These are phyloP conservation scores for Psilanteris sp. DNA, from an alignment of 1,140 invertebrate genomes.

Conservation along the genomic window DNA sequence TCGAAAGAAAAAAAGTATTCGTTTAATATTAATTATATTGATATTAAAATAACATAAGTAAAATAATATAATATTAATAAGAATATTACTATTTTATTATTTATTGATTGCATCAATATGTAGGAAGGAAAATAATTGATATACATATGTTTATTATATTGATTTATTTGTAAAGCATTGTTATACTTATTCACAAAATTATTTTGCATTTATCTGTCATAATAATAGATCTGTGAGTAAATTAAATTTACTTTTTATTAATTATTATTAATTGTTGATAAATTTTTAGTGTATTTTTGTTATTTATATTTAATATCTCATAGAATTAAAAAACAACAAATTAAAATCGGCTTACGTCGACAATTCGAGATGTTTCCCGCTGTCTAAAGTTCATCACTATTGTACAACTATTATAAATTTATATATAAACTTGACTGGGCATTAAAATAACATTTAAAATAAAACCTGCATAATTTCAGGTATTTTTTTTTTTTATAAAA, in stretches of 20 bases:
- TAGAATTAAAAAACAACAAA: slow-evolving; percentile 5
- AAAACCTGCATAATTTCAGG: slow-evolving; percentile 1
- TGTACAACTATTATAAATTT: slow-evolving; percentile 12
- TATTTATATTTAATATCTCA: background rate
- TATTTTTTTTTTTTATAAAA: background rate
- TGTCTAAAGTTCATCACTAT: slow-evolving; percentile 5
- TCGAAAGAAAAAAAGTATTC: too few species aligned
- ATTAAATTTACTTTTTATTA: background rate
- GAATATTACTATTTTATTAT: too few species aligned
- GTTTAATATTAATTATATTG: too few species aligned
- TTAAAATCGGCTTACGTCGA: background rate
- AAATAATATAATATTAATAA: too few species aligned
- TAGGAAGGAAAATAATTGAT: background rate
- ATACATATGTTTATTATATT: slow-evolving; percentile 6
- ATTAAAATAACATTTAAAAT: slow-evolving; percentile 15
- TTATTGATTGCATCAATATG: too few species aligned
- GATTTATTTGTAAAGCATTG: slow-evolving; percentile 32
- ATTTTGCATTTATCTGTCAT: slow-evolving; percentile 21
- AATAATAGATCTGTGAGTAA: slow-evolving; percentile 7
- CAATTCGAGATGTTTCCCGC: slow-evolving; percentile 2
- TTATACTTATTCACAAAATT: slow-evolving; percentile 38
- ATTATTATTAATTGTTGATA: background rate
- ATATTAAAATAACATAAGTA: too few species aligned
- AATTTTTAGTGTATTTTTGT: slow-evolving; percentile 2
- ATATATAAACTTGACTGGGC: slow-evolving; percentile 10